Evolutionary conservation across 2,797 vertebrate genomes (phyloP).

Genomic region (Rhinoraja longicauda): DNA sequence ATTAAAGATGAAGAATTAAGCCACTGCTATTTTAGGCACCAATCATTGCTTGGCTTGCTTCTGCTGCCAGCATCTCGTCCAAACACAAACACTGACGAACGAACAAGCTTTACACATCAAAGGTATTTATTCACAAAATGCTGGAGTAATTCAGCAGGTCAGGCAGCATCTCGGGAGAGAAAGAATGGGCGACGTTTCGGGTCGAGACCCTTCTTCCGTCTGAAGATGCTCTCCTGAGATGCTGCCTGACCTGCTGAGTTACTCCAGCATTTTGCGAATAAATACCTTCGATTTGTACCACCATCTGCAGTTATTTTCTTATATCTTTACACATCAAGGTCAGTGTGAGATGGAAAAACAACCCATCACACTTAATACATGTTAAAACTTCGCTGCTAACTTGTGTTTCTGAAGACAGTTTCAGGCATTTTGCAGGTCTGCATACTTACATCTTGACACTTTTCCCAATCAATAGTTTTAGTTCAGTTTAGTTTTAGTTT

Average conservation of each 20-base stretch:
- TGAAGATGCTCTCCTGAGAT: no score
- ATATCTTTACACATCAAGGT: not conserved
- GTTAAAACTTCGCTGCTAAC: not conserved
- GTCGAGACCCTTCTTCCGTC: no score
- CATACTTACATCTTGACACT: not conserved
- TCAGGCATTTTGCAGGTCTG: not conserved
- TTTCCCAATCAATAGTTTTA: not conserved
- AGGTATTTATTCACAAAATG: no score
- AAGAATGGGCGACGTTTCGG: no score
- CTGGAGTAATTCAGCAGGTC: no score
- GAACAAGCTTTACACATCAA: not conserved
- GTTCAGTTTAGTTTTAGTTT: no score
- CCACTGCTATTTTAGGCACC: not conserved
- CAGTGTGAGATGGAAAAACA: not conserved
- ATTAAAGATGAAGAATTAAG: not conserved
- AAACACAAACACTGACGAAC: no score
- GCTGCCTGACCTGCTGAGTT: no score
- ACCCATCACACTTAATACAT: not conserved
- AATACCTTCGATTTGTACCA: no score
- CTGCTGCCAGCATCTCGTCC: not conserved
- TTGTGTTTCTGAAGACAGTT: not conserved
- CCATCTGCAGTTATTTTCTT: no score
- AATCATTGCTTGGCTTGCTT: not conserved
- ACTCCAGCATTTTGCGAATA: no score
- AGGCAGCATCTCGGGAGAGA: no score